These are phyloP conservation scores for Orthosia gracilis DNA, from an alignment of 2,888 invertebrate genomes.

Conservation along the genomic window DNA sequence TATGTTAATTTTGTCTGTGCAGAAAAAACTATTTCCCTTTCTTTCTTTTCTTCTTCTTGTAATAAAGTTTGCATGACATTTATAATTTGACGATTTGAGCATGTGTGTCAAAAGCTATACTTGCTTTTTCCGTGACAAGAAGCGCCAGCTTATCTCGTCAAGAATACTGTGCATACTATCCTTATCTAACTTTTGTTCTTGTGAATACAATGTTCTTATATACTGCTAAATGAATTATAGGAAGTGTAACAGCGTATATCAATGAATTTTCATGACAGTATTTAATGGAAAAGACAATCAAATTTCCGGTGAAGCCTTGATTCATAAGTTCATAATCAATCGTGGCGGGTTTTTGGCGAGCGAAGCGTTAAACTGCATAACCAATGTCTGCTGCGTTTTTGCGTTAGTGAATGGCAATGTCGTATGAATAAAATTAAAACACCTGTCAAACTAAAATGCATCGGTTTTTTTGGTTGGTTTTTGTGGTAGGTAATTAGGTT, in stretches of 20 bases:
- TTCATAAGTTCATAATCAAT: conserved; percentile 13
- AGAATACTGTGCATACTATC: not conserved
- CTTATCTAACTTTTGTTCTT: not conserved
- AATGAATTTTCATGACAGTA: conserved; percentile 15
- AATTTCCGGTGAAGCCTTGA: conserved; percentile 11
- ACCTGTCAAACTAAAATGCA: too few species aligned
- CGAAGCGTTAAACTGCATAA: conserved; percentile 6
- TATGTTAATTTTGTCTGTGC: too few species aligned
- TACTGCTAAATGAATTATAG: too few species aligned
- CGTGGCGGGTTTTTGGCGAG: conserved; percentile 6
- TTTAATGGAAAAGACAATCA: not conserved
- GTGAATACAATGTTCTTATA: not conserved
- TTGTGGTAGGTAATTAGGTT: too few species aligned
- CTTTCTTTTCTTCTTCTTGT: too few species aligned
- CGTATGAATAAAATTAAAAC: not conserved
- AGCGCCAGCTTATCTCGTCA: not conserved
- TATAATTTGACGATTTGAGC: too few species aligned
- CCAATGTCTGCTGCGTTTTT: conserved; percentile 5
- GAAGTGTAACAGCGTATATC: not conserved
- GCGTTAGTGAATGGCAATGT: not conserved
- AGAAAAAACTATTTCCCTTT: too few species aligned
- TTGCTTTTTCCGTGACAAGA: not conserved
- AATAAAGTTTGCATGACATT: too few species aligned
- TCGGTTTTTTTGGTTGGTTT: too few species aligned
- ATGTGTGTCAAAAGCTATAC: too few species aligned